Evolutionary conservation across 2,888 invertebrate species (phyloP), one percentile per base, ranked within the genome.

Genomic region (Erebia epiphron): DNA sequence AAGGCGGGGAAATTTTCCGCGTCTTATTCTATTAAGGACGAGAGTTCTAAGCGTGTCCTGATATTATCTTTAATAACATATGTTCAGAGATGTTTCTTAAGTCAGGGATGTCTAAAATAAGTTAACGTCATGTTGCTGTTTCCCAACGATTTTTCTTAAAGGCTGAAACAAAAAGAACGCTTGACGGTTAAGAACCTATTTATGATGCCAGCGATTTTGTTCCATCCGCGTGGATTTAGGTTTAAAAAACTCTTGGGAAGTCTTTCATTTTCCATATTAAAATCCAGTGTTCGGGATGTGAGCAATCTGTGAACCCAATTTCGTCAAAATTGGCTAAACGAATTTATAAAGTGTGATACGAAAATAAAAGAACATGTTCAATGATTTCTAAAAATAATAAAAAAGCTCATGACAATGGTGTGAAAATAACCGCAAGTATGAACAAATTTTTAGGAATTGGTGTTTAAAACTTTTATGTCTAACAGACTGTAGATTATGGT

Each of bases 11-110:
- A 71, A 71, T 60, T 26, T 68, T 57, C 58, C 79, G 81, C 80
- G 79, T 80, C 81, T 80, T 82, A 85, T 86, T 88, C 84, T 86
- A 83, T 84, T 86, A 86, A 79, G 79, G 77, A 73, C 79, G 75
- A 79, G 82, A 82, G 81, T 81, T 81, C 80, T 79, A 78, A 79
- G 79, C 82, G 79, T 82, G 82, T 78, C 75, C 71, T 73, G 82
- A 86, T 85, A 83, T 79, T 76, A 85, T 85, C 85, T 83, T 76
- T 79, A 83, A 82, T 85, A 83, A 78, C 71, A 74, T 70, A 73
- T 75, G 75, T 75, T 78, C 77, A 70, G 77, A 80, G 80, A 81
- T 74, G 70, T 75, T 70, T 73, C 66, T 72, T 73, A 69, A 76
- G 14, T 35, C 26, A 68, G 50, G 67, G 54, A 14, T 57, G 62